phyloP scores from a whole-genome alignment of 2,797 vertebrate genomes.

The Molothrus aeneus region DNA sequence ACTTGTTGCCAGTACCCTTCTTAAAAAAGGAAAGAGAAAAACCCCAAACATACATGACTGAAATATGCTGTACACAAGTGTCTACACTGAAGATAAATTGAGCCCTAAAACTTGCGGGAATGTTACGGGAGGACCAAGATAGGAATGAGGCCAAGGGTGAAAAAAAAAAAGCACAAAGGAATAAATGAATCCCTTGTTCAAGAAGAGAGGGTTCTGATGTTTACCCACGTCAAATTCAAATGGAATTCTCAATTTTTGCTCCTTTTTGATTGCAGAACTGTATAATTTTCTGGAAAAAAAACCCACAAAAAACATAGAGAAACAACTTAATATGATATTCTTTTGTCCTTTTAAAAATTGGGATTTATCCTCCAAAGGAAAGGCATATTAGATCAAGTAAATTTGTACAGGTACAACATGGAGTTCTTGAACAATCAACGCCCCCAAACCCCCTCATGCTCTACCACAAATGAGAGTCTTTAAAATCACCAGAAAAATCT shows the following conservation, averaged over 20 bases:
- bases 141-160: not conserved
- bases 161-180: not conserved
- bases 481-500: not conserved
- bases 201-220: not conserved
- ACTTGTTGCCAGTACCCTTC: not conserved
- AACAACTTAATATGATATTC: fast-evolving
- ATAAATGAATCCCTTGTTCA: not conserved
- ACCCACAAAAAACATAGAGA: not conserved
- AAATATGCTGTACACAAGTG: not conserved
- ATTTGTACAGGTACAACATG: not conserved
- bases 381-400: not conserved
- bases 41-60: not conserved
- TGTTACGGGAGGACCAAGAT: not conserved
- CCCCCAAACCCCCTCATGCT: fast-evolving
- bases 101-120: not conserved
- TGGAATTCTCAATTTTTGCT: not conserved
- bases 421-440: not conserved
- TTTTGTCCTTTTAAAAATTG: fast-evolving
- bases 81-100: not conserved
- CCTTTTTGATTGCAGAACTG: not conserved
- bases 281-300: not conserved
- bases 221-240: not conserved
- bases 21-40: not conserved
- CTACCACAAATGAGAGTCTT: not conserved
- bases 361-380: not conserved